Conservation (phyloP, 2,113 vertebrate genomes). For the Dipodomys stephensi region DNA sequence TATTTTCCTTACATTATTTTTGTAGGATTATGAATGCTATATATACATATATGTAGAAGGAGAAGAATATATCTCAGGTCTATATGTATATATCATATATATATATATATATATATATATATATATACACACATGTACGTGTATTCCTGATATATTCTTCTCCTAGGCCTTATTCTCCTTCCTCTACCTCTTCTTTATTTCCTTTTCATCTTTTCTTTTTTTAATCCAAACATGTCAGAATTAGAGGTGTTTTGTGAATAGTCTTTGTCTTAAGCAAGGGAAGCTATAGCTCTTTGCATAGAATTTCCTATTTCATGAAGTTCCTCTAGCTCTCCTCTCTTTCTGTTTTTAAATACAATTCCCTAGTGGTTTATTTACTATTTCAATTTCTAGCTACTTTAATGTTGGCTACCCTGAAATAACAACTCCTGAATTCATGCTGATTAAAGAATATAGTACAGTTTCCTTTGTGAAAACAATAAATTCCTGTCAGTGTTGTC, state of each 20-base stretch:
- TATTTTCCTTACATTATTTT: slow-evolving; percentile 26
- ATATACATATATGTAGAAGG: not conserved
- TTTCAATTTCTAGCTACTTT: slow-evolving; percentile 20
- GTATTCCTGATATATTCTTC: not conserved
- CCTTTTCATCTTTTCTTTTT: not conserved
- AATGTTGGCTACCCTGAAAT: not conserved
- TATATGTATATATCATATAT: no score
- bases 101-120: not conserved
- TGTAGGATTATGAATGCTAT: not conserved
- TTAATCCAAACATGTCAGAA: not conserved
- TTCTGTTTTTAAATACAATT: not conserved
- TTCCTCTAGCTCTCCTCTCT: not conserved
- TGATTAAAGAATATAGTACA: not conserved
- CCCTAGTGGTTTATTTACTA: not conserved
- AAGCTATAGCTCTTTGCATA: not conserved
- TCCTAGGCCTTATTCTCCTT: not conserved
- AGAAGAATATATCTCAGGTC: no score
- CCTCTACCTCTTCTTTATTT: not conserved
- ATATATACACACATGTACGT: not conserved
- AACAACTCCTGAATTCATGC: not conserved
- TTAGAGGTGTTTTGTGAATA: not conserved
- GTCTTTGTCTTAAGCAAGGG: not conserved
- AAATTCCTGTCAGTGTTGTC: not conserved
- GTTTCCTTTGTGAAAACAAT: not conserved
- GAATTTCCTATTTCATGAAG: not conserved